A percentile compares a stretch with the other conserved stretches of the same genome.
Evolutionary conservation across 2,797 vertebrate genomes (phyloP).

Genomic region (Pipistrellus pygmaeus): DNA sequence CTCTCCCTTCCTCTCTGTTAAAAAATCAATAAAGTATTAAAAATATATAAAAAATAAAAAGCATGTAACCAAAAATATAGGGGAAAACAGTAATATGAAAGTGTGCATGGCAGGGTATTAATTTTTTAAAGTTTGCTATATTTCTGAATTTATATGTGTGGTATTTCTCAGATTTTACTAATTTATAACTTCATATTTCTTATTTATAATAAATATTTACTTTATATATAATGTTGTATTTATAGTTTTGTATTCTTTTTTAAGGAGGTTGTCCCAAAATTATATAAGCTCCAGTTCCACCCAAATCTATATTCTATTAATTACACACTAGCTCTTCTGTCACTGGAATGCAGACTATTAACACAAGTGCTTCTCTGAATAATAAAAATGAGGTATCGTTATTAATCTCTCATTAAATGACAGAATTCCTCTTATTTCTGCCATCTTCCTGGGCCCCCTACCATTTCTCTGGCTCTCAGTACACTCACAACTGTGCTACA

Average conservation of each 20-base stretch:
- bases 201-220: slow-evolving; percentile 8
- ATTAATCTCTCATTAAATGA: neutral
- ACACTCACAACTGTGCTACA: neutral
- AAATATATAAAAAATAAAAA: neutral
- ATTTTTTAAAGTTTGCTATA: neutral
- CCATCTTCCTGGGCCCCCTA: neutral
- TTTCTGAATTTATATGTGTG: neutral
- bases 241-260: neutral
- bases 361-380: neutral
- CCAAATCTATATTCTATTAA: neutral
- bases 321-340: neutral
- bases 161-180: slow-evolving; percentile 17
- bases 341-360: neutral
- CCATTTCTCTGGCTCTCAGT: neutral
- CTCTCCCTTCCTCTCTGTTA: too few species aligned
- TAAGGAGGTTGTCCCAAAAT: neutral
- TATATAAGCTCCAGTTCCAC: neutral
- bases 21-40: too few species aligned
- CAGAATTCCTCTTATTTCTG: neutral
- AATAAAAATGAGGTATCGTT: neutral
- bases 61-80: neutral
- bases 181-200: neutral
- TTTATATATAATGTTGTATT: neutral
- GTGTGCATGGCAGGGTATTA: neutral
- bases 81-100: neutral